phyloP scores from a whole-genome alignment of 2,113 vertebrate species.

The Cyrtonyx montezumae region DNA sequence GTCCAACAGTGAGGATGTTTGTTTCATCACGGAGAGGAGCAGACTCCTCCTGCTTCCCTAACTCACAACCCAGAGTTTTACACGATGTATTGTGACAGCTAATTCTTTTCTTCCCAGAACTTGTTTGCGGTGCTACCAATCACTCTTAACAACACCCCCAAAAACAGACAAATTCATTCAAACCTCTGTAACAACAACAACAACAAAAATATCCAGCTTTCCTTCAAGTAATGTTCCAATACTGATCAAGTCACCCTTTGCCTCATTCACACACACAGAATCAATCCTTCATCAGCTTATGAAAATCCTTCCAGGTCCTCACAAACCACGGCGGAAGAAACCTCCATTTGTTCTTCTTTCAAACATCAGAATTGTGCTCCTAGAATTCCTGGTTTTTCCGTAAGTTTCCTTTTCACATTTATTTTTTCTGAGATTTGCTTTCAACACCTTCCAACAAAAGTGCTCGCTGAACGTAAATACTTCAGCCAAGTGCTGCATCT shows the following conservation, averaged over 20 bases:
- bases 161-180: slow-evolving; percentile 61
- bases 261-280: slow-evolving; percentile 18
- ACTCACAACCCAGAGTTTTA: slow-evolving; percentile 20
- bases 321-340: slow-evolving; percentile 36
- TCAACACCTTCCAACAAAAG: slow-evolving; percentile 59
- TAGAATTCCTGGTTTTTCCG: background rate
- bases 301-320: slow-evolving; percentile 22
- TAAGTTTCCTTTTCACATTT: slow-evolving; percentile 62
- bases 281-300: slow-evolving; percentile 55
- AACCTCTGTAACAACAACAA: slow-evolving; percentile 59
- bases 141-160: slow-evolving; percentile 48
- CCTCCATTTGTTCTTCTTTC: slow-evolving; percentile 20
- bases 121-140: slow-evolving; percentile 61
- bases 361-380: slow-evolving; percentile 78
- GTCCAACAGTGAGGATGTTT: slow-evolving; percentile 26
- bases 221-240: slow-evolving; percentile 81
- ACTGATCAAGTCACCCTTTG: slow-evolving; percentile 64
- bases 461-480: slow-evolving; percentile 68
- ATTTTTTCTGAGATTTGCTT: slow-evolving; percentile 55
- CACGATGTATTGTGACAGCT: background rate
- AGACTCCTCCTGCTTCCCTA: slow-evolving; percentile 55
- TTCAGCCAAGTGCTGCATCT: slow-evolving; percentile 61
- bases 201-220: slow-evolving; percentile 39
- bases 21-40: slow-evolving; percentile 24
- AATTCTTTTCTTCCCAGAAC: slow-evolving; percentile 15